Evolutionary conservation across 2,797 vertebrate species (phyloP), one percentile per base, ranked within the genome.

Genomic region (Peromyscus melanophrys): DNA sequence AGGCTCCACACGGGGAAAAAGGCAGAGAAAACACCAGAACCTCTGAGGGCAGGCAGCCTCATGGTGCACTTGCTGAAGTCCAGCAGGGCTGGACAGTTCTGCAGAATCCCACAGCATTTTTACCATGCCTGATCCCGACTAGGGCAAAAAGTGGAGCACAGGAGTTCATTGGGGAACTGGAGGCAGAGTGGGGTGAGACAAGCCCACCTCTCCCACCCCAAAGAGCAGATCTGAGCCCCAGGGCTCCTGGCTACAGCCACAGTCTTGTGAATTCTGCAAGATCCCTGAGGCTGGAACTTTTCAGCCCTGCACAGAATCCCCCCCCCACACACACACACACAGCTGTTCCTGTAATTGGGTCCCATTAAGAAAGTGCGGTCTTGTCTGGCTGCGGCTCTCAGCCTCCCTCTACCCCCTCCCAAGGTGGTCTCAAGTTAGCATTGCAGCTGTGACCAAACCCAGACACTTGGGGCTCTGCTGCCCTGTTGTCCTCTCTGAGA

Each of bases 281-380:
- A 90, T 65, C 59, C 95, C 17, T 4, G 2, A 59, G 67, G 37
- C 57, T 16, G 69, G 86, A 57, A 7, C 89, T 75, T 29, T 92
- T 77, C 71, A 59, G 95, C 8, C 2, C n/a, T 82, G 89, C 12
- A 0, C 0, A 1, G 81, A 71, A 81, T 82, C 52, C 90, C 84
- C 80, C 5, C 0, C 52, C 49, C 46, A 46, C 49, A 49, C 49
- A 49, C 52, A 52, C 49, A 52, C 49, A 19, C 80, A 31, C 86
- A 94, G 97, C 95, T 95, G 94, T 31, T 29, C 59, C 80, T 61
- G 84, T 77, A 17, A 84, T 37, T 11, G 61, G 80, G 97, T 37
- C 87, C 95, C 76, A 0, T 67, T 46, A 34, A 76, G 83, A 52
- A 25, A 88, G 83, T 3, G 40, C 8, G 1, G 92, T 63, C 71